phyloP scores from a whole-genome alignment of 2,797 vertebrate species.

The Onychomys arenicola region DNA sequence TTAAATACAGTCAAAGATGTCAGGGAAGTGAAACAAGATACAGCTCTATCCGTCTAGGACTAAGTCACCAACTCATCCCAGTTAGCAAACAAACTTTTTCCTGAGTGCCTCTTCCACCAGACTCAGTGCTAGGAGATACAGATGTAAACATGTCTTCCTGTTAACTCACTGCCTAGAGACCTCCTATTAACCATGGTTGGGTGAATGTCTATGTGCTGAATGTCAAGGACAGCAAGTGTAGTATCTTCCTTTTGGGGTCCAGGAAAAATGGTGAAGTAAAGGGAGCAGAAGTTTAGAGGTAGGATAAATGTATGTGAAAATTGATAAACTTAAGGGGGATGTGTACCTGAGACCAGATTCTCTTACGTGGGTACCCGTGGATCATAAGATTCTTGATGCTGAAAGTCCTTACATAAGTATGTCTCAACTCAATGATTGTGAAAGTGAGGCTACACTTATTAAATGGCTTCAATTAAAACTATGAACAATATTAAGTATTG shows the following conservation, averaged over 20 bases:
- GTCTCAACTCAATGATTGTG: neutral
- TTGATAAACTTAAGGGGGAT: neutral
- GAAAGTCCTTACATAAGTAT: neutral
- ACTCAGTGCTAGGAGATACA: neutral
- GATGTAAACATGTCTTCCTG: neutral
- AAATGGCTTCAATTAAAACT: neutral
- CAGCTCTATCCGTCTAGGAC: neutral
- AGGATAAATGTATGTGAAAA: neutral
- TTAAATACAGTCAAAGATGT: neutral
- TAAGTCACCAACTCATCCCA: neutral
- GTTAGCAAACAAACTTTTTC: neutral
- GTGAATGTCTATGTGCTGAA: neutral
- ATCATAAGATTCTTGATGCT: neutral
- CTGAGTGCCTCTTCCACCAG: neutral
- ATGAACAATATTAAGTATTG: neutral
- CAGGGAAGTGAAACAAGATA: neutral
- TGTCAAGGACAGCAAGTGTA: neutral
- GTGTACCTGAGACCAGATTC: neutral
- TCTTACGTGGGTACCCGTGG: neutral
- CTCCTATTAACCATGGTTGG: neutral
- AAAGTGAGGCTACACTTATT: neutral
- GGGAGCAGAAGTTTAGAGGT: neutral
- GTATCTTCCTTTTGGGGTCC: neutral
- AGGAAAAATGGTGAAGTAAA: neutral
- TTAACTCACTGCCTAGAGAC: neutral